A percentile compares a stretch with the other conserved stretches of the same genome.
phyloP scores from a whole-genome alignment of 2,113 vertebrate species.

The Elachura formosa region DNA sequence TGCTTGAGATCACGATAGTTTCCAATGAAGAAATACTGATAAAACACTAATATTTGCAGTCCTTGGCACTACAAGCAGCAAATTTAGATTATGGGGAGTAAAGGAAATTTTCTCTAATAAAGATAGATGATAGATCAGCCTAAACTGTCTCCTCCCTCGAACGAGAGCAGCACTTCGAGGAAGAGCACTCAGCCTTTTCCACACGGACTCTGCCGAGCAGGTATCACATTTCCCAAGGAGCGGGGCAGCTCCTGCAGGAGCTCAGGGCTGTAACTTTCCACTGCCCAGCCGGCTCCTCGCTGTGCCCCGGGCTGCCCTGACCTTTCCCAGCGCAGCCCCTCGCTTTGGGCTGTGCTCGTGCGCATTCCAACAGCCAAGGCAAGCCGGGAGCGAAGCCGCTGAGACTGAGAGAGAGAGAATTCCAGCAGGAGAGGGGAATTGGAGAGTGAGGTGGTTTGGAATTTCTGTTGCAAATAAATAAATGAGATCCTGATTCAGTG shows the following conservation, averaged over 20 bases:
- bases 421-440: background rate
- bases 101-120: background rate
- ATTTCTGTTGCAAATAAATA: background rate
- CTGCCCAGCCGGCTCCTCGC: slow-evolving; percentile 21
- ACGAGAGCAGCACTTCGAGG: background rate
- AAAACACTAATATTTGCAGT: background rate
- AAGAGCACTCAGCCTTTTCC: background rate
- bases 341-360: background rate
- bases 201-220: background rate
- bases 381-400: background rate
- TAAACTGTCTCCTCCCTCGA: background rate
- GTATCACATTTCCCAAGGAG: slow-evolving; percentile 5
- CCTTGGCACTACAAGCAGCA: background rate
- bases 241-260: slow-evolving; percentile 6
- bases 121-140: background rate
- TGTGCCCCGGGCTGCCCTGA: slow-evolving; percentile 32
- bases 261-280: slow-evolving; percentile 68
- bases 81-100: background rate
- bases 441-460: background rate
- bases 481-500: background rate
- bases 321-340: slow-evolving; percentile 37
- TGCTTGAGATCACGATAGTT: background rate
- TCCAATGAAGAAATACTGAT: background rate
- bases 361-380: background rate
- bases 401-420: background rate